phyloP scores from a whole-genome alignment of 1,140 invertebrate species.

The Dendroctonus valens region DNA sequence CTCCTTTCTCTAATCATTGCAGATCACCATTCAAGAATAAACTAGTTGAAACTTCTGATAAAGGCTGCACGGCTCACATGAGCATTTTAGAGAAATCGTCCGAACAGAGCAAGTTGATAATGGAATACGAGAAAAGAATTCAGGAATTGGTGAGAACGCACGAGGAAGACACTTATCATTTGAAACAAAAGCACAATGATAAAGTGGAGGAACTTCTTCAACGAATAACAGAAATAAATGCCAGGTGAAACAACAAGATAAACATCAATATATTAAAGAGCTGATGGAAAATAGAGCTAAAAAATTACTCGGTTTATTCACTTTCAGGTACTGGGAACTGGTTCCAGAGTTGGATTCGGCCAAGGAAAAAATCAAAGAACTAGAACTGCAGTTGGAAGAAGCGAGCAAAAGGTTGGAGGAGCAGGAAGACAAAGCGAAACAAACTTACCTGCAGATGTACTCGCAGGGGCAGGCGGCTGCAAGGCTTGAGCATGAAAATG shows the following conservation, averaged over 20 bases:
- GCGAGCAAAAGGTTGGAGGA: slow-evolving; percentile 65
- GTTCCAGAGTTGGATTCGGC: slow-evolving; percentile 67
- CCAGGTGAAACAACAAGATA: slow-evolving; percentile 52
- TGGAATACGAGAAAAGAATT: slow-evolving; percentile 69
- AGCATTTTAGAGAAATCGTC: slow-evolving; percentile 54
- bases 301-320: no score
- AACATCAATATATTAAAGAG: no score
- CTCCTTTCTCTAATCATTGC: neutral
- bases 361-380: slow-evolving; percentile 63
- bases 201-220: slow-evolving; percentile 74
- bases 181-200: slow-evolving; percentile 76
- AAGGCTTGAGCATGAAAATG: slow-evolving; percentile 64
- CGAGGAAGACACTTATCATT: slow-evolving; percentile 66
- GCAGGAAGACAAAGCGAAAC: slow-evolving; percentile 72
- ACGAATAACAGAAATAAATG: slow-evolving; percentile 76
- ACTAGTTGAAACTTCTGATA: slow-evolving; percentile 56
- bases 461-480: slow-evolving; percentile 77
- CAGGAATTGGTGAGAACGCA: slow-evolving; percentile 70
- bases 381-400: slow-evolving; percentile 68
- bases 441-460: slow-evolving; percentile 80
- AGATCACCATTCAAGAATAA: slow-evolving; percentile 37
- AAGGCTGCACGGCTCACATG: slow-evolving; percentile 54
- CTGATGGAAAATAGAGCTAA: no score
- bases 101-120: slow-evolving; percentile 65
- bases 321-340: slow-evolving; percentile 63